phyloP scores from a whole-genome alignment of 37 sponge, comb jelly and placozoan genomes.

The Ephydatia muelleri region DNA sequence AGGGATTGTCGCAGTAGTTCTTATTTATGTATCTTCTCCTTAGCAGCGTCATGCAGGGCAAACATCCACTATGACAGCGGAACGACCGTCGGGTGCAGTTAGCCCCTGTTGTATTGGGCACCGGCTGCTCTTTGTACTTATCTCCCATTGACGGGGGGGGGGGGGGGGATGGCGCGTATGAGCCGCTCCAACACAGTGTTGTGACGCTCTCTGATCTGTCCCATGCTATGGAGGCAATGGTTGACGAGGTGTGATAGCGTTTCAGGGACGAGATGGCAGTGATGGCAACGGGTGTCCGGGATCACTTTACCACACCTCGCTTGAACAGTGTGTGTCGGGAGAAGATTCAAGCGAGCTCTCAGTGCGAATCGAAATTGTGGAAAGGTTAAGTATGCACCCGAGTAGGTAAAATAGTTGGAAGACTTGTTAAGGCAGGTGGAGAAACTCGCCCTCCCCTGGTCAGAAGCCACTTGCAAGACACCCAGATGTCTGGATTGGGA shows the following conservation, averaged over 20 bases:
- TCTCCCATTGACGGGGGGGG: neutral
- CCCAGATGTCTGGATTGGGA: no score
- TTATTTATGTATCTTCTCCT: no score
- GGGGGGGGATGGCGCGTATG: neutral
- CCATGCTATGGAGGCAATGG: neutral
- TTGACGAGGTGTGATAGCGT: neutral
- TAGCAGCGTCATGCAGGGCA: no score
- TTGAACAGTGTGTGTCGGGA: neutral
- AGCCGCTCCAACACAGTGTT: neutral
- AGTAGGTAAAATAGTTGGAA: neutral
- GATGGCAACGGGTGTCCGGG: neutral
- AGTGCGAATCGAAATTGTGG: neutral
- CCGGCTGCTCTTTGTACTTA: neutral
- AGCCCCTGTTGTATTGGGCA: neutral
- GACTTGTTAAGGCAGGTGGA: neutral
- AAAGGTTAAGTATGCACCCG: neutral
- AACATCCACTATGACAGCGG: no score
- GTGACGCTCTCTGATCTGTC: neutral
- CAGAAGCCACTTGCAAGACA: neutral
- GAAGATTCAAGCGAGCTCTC: neutral
- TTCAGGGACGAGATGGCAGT: neutral
- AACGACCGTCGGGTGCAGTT: neutral
- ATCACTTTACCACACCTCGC: neutral
- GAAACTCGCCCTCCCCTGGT: constrained; percentile 21
- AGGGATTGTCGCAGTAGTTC: no score